phyloP scores from a whole-genome alignment of 1,140 invertebrate species.

The Bradysia coprophila region DNA sequence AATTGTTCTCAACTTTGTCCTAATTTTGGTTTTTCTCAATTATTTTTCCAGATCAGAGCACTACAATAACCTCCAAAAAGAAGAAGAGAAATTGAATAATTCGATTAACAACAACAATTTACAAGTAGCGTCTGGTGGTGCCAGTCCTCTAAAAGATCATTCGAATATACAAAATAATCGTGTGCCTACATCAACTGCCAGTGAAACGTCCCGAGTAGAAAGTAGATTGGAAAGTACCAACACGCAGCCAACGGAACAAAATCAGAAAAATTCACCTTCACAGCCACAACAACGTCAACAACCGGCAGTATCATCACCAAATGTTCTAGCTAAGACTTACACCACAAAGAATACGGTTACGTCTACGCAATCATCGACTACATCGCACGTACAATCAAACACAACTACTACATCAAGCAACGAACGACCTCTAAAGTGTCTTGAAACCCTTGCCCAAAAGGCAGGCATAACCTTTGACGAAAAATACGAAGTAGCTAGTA shows the following conservation, averaged over 20 bases:
- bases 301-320: no score
- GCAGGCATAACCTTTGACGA: conserved; percentile 44
- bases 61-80: conserved; percentile 21
- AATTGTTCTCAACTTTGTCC: no score
- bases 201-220: neutral
- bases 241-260: no score
- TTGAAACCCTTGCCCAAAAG: conserved; percentile 43
- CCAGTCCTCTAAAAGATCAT: conserved; percentile 21
- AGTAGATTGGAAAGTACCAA: no score
- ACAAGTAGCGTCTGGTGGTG: conserved; percentile 9
- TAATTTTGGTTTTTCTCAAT: no score
- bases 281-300: no score
- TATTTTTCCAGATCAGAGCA: conserved; percentile 25
- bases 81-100: conserved; percentile 8
- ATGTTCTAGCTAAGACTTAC: no score
- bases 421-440: conserved; percentile 29
- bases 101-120: neutral
- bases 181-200: neutral
- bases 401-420: neutral
- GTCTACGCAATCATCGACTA: no score
- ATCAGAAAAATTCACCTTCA: no score
- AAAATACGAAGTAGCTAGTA: conserved; percentile 39
- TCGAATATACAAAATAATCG: conserved; percentile 11
- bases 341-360: no score
- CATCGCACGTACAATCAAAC: neutral